Conservation (phyloP, 2,797 vertebrate genomes). For the Anabas testudineus region DNA sequence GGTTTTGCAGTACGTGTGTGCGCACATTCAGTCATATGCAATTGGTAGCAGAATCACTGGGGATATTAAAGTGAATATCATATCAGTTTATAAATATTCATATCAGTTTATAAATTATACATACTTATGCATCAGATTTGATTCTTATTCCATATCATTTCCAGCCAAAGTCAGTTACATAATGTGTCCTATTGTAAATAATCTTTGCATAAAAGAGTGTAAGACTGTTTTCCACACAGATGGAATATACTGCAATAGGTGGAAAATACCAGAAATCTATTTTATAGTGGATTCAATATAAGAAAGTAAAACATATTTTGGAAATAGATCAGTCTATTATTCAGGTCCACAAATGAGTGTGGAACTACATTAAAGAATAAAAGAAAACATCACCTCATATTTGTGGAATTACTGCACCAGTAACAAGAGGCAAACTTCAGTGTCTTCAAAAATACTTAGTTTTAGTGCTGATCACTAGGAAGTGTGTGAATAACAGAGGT, state of each 20-base stretch:
- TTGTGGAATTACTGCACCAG: background rate
- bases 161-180: constrained; percentile 23
- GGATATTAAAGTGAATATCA: constrained; percentile 60
- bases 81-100: constrained; percentile 55
- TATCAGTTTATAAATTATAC: constrained; percentile 57
- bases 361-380: background rate
- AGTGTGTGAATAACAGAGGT: constrained; percentile 32
- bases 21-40: constrained; percentile 29
- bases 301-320: background rate
- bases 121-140: constrained; percentile 52
- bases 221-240: background rate
- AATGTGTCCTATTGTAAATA: constrained; percentile 22
- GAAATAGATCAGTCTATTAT: constrained; percentile 9
- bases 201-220: constrained; percentile 17
- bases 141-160: constrained; percentile 45
- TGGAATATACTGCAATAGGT: background rate
- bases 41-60: constrained; percentile 36
- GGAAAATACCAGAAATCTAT: background rate
- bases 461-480: constrained; percentile 23
- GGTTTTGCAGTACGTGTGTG: constrained; percentile 29
- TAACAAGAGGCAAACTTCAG: background rate
- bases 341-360: background rate
- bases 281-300: background rate
- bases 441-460: constrained; percentile 26
- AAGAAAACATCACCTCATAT: constrained; percentile 8